These are phyloP conservation scores for Lateolabrax maculatus DNA, from an alignment of 2,797 vertebrate genomes.

Conservation along the genomic window DNA sequence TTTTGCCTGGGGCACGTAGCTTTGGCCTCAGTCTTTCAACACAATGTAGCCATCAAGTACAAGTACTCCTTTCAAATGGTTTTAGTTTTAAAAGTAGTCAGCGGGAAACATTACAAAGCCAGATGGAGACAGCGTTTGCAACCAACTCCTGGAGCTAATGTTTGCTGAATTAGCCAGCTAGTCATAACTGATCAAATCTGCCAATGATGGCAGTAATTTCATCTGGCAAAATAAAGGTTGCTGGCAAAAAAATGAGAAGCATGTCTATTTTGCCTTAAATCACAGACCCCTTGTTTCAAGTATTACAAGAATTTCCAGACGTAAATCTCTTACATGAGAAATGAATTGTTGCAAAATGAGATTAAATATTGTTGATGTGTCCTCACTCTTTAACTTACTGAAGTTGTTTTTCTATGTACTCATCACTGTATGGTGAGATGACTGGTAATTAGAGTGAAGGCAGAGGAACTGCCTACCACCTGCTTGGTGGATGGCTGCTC, in stretches of 20 bases:
- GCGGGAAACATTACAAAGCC: background rate
- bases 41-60: background rate
- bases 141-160: background rate
- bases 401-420: conserved; percentile 8
- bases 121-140: background rate
- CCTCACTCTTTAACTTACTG: too few relatives aligned
- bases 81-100: background rate
- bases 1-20: background rate
- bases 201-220: background rate
- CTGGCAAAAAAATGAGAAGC: background rate
- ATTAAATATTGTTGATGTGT: background rate
- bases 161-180: background rate
- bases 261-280: background rate
- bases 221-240: background rate
- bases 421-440: background rate
- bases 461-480: conserved; percentile 25
- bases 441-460: conserved; percentile 14
- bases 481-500: conserved; percentile 31
- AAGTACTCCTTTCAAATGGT: background rate
- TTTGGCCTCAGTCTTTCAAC: background rate
- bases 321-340: too few relatives aligned
- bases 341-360: too few relatives aligned
- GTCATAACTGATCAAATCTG: background rate
- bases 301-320: background rate
- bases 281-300: background rate